These are phyloP conservation scores for Doris montereyensis DNA, from an alignment of 2,888 invertebrate species.

Conservation along the genomic window DNA sequence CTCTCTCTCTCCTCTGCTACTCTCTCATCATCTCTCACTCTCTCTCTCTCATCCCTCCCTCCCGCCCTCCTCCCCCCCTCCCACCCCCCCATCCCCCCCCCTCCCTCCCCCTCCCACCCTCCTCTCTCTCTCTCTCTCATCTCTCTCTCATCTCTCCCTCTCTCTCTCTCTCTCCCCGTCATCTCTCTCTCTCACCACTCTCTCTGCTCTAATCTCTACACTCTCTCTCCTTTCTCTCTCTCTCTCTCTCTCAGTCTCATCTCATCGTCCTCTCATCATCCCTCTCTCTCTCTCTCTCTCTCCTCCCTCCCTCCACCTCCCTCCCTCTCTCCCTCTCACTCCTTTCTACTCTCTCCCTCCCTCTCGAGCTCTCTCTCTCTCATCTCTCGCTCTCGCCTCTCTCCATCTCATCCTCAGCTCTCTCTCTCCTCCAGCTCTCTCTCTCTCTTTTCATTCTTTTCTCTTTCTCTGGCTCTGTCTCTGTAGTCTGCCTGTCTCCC, in stretches of 20 bases:
- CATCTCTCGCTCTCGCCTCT: too few species aligned
- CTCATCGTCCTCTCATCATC: constrained; percentile 35
- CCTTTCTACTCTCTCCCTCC: too few species aligned
- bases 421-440: neutral
- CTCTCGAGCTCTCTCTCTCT: too few species aligned
- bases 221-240: neutral
- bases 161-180: too few species aligned
- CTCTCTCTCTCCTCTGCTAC: neutral
- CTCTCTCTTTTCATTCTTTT: neutral
- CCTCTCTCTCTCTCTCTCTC: constrained; percentile 35
- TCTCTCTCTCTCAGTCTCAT: constrained; percentile 39
- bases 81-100: too few species aligned
- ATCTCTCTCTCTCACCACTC: too few species aligned
- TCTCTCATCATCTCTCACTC: neutral
- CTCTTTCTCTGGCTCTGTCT: neutral
- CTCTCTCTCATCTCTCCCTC: too few species aligned
- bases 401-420: too few species aligned
- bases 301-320: constrained; percentile 2
- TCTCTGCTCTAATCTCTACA: too few species aligned
- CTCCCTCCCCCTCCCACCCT: neutral
- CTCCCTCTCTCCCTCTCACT: too few species aligned
- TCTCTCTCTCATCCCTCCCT: neutral
- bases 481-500: neutral
- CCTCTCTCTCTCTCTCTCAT: neutral
- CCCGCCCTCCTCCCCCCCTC: too few species aligned